Percentiles rank a stretch among this genome's conserved stretches.
Evolutionary conservation across 2,113 vertebrate species (phyloP).

Genomic region (Nerophis lumbriciformis): DNA sequence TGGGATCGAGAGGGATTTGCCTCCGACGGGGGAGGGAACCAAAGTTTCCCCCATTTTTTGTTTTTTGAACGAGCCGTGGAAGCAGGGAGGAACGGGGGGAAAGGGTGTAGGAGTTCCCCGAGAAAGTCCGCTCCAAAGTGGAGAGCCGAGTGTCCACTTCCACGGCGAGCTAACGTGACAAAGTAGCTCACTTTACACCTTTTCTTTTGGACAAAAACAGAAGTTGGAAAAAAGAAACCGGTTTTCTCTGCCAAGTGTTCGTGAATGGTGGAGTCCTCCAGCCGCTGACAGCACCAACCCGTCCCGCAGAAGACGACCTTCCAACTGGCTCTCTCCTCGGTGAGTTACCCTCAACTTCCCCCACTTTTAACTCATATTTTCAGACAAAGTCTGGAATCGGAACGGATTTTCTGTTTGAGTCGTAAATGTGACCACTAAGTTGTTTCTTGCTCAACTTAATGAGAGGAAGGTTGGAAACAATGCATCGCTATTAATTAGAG

Average conservation of each 20-base stretch:
- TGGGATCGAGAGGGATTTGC: conserved; percentile 15
- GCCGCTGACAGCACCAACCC: conserved; percentile 31
- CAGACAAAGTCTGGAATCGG: no score
- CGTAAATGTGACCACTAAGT: no score
- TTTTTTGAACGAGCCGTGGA: conserved; percentile 14
- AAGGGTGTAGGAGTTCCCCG: conserved; percentile 23
- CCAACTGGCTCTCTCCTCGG: conserved; percentile 12
- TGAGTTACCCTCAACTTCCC: conserved; percentile 27
- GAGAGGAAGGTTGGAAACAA: background rate
- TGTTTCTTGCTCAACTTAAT: background rate
- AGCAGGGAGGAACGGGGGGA: background rate
- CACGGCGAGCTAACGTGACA: background rate
- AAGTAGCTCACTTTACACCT: background rate
- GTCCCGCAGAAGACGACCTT: conserved; percentile 14
- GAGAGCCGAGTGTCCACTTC: background rate
- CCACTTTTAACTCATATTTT: background rate
- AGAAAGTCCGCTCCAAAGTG: background rate
- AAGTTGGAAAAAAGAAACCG: conserved; percentile 35
- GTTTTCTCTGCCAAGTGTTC: conserved; percentile 29
- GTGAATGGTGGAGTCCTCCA: conserved; percentile 37
- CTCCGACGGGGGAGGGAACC: conserved; percentile 18
- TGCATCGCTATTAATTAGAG: no score
- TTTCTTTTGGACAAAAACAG: background rate
- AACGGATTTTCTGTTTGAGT: no score
- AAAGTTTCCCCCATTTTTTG: conserved; percentile 14